A percentile compares a stretch with the other conserved stretches of the same genome.
phyloP scores from a whole-genome alignment of 2,113 vertebrate species.

The Neodon shergylaensis region DNA sequence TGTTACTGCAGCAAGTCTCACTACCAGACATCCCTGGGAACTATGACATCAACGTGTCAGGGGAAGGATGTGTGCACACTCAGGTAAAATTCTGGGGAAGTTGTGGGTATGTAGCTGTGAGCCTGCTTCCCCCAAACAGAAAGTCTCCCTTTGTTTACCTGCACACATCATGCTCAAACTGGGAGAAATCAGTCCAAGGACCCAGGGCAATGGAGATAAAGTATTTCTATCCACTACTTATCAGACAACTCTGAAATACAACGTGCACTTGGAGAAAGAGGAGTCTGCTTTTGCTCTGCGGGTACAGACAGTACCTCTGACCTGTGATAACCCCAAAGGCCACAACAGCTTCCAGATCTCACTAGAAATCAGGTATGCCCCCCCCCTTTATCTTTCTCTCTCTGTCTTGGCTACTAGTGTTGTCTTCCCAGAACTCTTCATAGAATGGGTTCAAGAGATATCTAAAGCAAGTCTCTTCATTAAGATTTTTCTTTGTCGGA shows the following conservation, averaged over 20 bases:
- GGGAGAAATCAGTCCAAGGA: neutral
- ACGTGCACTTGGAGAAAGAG: conserved; percentile 63
- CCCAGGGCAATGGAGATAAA: neutral
- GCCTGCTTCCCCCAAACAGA: neutral
- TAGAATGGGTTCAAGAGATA: neutral
- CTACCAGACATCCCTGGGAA: conserved; percentile 81
- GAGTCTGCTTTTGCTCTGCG: conserved; percentile 65
- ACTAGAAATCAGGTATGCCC: conserved; percentile 79
- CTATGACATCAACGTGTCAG: conserved; percentile 79
- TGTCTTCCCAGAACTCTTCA: neutral
- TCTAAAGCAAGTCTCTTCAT: neutral
- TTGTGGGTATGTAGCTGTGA: neutral
- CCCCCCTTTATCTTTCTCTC: neutral
- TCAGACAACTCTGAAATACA: conserved; percentile 83
- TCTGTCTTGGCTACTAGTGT: neutral
- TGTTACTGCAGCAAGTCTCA: conserved; percentile 87
- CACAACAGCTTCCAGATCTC: conserved; percentile 77
- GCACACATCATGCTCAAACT: neutral
- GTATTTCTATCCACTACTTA: neutral
- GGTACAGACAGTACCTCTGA: conserved; percentile 36
- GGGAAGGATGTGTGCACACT: conserved; percentile 81
- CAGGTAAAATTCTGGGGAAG: conserved; percentile 80
- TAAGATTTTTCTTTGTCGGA: neutral
- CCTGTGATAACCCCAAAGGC: conserved; percentile 49
- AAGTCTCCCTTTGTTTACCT: neutral